phyloP scores from a whole-genome alignment of 2,113 vertebrate species.

The Lichenostomus cassidix region DNA sequence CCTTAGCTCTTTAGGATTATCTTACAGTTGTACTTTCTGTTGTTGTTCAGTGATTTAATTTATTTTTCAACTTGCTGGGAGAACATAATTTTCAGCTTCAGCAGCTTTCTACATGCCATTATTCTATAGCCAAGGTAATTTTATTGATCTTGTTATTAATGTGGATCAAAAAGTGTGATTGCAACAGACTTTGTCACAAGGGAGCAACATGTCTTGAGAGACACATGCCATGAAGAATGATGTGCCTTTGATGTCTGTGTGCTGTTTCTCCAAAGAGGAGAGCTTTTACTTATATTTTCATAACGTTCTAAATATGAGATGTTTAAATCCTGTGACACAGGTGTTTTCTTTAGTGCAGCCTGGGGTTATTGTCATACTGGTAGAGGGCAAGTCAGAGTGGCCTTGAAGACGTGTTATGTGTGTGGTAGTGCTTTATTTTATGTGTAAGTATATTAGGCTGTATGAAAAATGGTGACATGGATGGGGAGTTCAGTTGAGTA shows the following conservation, averaged over 20 bases:
- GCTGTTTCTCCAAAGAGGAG: background rate
- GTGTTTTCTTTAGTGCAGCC: background rate
- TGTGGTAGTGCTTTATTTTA: background rate
- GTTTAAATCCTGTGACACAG: background rate
- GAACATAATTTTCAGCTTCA: conserved; percentile 9
- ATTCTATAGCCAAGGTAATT: background rate
- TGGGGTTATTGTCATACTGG: background rate
- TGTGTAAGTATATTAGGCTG: background rate
- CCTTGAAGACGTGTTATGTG: background rate
- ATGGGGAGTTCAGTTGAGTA: background rate
- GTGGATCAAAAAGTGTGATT: background rate
- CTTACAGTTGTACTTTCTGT: background rate
- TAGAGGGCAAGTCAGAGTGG: background rate
- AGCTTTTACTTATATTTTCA: background rate
- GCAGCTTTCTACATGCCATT: background rate
- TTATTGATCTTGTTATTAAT: background rate
- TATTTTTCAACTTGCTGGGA: background rate
- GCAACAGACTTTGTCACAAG: background rate
- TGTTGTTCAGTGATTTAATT: conserved; percentile 13
- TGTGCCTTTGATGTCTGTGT: background rate
- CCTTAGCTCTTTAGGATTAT: conserved; percentile 17
- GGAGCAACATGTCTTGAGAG: background rate
- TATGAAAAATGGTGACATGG: background rate
- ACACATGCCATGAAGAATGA: background rate
- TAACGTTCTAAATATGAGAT: background rate